Evolutionary conservation across 2,113 vertebrate genomes (phyloP), one percentile per base, ranked within the genome.

Genomic region (Boleophthalmus pectinirostris): DNA sequence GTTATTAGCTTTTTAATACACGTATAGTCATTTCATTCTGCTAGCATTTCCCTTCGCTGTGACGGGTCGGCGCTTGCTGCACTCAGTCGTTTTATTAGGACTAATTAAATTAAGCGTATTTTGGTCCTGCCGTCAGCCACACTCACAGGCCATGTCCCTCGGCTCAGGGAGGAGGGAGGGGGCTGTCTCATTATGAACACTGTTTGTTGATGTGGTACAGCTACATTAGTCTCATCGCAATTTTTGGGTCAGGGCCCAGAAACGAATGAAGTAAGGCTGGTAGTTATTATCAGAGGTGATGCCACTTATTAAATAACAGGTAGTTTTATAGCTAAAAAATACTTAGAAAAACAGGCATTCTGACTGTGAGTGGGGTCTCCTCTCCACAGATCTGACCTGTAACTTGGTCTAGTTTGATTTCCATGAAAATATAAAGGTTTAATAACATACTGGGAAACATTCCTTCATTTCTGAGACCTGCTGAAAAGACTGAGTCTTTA

Each of bases 101-200:
- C 84, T 90, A 88, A 91, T 91, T 91, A 80, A 88, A 91, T 91
- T 83, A 89, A 70, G 11, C 61, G 85, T 86, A 84, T 89, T 89
- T 88, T 82, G 82, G 79, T 87, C 68, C 81, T 23, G 81, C 84
- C 79, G 18, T 75, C 82, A 85, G 88, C 76, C 24, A 80, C 73
- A 74, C 69, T 83, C 81, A 70, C 68, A 78, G 74, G 72, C 69
- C 10, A 61, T 54, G 71, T 79, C 76, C 61, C 61, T 64, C 61
- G 11, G 18, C 61, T n/a, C 29, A 64, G 38, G 61, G 61, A 63
- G 7, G 57, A 10, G 16, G 24, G 15, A 25, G 61, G 18, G 0
- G 29, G 61, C 9, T n/a, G 8, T 35, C 33, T 35, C 33, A 38
- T 64, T 43, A 64, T 64, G 18, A 64, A 18, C 33, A n/a, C 61